These are phyloP conservation scores for Micromesistius poutassou DNA, from an alignment of 2,797 vertebrate species.

Conservation along the genomic window DNA sequence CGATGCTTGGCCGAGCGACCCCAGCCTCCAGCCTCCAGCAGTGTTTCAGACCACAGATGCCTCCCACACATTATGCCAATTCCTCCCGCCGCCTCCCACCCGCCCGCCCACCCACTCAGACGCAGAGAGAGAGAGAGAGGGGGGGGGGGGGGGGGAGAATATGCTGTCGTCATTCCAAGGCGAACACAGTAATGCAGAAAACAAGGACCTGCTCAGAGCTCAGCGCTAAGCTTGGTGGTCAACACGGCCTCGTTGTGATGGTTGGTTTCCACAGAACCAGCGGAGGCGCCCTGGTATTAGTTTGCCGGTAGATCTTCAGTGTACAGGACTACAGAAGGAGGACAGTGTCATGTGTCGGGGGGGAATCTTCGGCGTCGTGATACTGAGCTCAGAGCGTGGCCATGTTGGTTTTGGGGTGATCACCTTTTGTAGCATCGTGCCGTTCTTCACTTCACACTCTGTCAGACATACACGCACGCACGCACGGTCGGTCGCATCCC, in stretches of 20 bases:
- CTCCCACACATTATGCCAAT: neutral
- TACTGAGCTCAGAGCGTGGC: neutral
- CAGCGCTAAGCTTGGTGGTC: neutral
- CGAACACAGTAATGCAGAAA: neutral
- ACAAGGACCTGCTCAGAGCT: neutral
- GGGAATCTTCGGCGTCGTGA: neutral
- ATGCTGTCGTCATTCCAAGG: conserved; percentile 1
- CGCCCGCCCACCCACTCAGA: neutral
- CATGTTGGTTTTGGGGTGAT: neutral
- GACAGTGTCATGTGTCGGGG: neutral
- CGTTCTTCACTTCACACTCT: too few species aligned
- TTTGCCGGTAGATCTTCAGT: neutral
- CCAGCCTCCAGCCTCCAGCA: neutral
- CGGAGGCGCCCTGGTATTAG: neutral
- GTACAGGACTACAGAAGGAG: neutral
- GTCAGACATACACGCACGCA: neutral
- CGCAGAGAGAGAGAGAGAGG: neutral
- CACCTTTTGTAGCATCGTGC: too few species aligned
- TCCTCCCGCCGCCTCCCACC: neutral
- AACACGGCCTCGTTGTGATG: neutral
- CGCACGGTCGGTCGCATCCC: neutral
- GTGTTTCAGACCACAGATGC: neutral
- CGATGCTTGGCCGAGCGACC: neutral
- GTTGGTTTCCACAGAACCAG: neutral
- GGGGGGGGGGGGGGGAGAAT: neutral